Conservation (phyloP, 2,888 invertebrate species). For the Tachystola acroxantha region DNA sequence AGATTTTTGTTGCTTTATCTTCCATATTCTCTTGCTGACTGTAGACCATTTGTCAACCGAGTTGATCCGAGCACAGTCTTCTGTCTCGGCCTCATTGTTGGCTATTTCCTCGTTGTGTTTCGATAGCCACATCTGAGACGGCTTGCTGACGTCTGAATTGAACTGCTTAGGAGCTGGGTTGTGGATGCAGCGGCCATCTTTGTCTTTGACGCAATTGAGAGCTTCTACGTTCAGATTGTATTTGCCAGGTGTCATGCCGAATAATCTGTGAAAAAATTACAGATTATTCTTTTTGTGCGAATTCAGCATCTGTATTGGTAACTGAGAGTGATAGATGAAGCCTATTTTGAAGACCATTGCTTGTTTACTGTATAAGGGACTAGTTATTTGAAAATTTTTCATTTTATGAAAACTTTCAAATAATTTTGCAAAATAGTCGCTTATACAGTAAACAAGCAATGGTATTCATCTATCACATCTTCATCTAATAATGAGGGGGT, state of each 20-base stretch:
- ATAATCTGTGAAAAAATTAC: too few relatives aligned
- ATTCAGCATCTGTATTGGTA: too few relatives aligned
- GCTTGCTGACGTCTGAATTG: conserved; percentile 22
- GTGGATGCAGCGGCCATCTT: conserved; percentile 57
- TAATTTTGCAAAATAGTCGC: too few relatives aligned
- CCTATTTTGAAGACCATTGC: too few relatives aligned
- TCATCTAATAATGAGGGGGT: too few relatives aligned
- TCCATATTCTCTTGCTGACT: conserved; percentile 47
- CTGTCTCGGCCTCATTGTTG: conserved; percentile 32
- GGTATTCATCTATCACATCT: too few relatives aligned
- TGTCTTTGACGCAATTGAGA: conserved; percentile 56
- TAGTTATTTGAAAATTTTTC: too few relatives aligned
- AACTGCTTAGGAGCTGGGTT: conserved; percentile 33
- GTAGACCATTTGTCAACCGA: conserved; percentile 57
- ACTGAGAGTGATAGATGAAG: too few relatives aligned
- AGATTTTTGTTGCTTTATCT: conserved; percentile 39
- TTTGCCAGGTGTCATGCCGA: conserved; percentile 59
- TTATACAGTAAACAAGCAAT: too few relatives aligned
- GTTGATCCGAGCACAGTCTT: conserved; percentile 54
- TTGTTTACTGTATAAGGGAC: too few relatives aligned
- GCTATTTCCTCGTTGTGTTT: conserved; percentile 31
- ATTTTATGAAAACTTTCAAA: too few relatives aligned
- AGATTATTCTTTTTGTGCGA: too few relatives aligned
- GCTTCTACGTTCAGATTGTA: conserved; percentile 60
- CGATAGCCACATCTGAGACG: conserved; percentile 25